Evolutionary conservation across 2,113 vertebrate species (phyloP), one percentile per base, ranked within the genome.

Genomic region (Hemiprocne comata): DNA sequence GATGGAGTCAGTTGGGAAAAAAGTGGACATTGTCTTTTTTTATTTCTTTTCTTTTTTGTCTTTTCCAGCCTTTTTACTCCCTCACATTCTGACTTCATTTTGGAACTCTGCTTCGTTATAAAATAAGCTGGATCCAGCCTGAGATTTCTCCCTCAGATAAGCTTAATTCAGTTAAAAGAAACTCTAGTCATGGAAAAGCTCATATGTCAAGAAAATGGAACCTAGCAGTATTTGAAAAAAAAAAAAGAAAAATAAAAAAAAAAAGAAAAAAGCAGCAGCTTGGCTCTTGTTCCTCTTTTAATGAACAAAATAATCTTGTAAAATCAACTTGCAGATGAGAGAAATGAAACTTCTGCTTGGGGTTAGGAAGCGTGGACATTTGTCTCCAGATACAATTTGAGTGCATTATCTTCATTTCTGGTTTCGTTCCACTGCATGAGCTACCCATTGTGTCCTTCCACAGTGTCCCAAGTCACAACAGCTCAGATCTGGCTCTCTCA

Each of bases 111-210:
- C 36, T 82, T 78, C 48, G n/a, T 67, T 94, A 84, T 53, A 95
- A 87, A 93, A 85, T 70, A 76, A 95, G n/a, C 74, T 87, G 33
- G 53, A 94, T 77, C 12, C 48, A 83, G 78, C 25, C 76, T 88
- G 67, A 87, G 94, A 96, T 96, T 87, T 83, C 31, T 62, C 17
- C 64, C 48, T 72, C 53, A 87, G 93, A 93, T 95, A 92, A 89
- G 13, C 48, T 4, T 16, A 76, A n/a, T 53, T 89, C 44, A 93
- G 33, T 26, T 50, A 72, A 90, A 96, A 84, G 88, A 90, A 87
- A 80, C 51, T 72, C 23, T 3, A 42, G 21, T 57, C 14, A 76
- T 80, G 79, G 90, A 95, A 94, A 96, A 94, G 31, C 64, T 91
- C 73, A 31, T 33, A 51, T 58, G 24, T 91, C 93, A 91, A 83